Evolutionary conservation across 2,797 vertebrate genomes (phyloP), one percentile per base, ranked within the genome.

Genomic region (Notoglanidium macrostoma): DNA sequence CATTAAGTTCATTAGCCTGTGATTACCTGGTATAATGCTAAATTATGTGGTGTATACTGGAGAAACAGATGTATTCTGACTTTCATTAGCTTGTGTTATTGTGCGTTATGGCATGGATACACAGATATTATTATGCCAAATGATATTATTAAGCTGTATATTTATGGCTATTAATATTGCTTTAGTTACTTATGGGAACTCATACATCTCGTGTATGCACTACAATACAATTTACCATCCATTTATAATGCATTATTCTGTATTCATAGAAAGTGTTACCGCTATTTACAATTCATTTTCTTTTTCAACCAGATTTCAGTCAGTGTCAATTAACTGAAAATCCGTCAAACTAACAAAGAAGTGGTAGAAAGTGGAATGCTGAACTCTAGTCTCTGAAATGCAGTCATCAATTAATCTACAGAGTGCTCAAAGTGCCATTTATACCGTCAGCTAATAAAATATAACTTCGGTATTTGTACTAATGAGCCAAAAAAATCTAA

Each of bases 311-410:
- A 73, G 70, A 73, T 35, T 35, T 35, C 35, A 35, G 35, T 35
- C 35, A 2, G 21, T 44, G 44, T 26, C 8, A 11, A 5, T 68
- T 40, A 17, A 46, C n/a, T 14, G 51, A 57, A 78, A 35, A 55
- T 32, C 72, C 72, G 9, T n/a, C 12, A 76, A 15, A 74, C 72
- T 51, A n/a, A n/a, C 32, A 0, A 35, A 12, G 19, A 49, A 40
- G 23, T 46, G 26, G 77, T 84, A 84, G 73, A 90, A 84, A 51
- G 57, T 83, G 68, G 79, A 88, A 55, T 76, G 76, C 76, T 57
- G 10, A 54, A 79, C 79, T 87, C 80, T 51, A 19, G 83, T 85
- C 85, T 89, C 85, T 23, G 77, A 87, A 74, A 67, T 74, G 49
- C 77, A 78, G 26, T 46, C 49, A n/a, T 15, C 72, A 80, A 49